phyloP scores from a whole-genome alignment of 2,113 vertebrate genomes.

The Ramphastos sulfuratus region DNA sequence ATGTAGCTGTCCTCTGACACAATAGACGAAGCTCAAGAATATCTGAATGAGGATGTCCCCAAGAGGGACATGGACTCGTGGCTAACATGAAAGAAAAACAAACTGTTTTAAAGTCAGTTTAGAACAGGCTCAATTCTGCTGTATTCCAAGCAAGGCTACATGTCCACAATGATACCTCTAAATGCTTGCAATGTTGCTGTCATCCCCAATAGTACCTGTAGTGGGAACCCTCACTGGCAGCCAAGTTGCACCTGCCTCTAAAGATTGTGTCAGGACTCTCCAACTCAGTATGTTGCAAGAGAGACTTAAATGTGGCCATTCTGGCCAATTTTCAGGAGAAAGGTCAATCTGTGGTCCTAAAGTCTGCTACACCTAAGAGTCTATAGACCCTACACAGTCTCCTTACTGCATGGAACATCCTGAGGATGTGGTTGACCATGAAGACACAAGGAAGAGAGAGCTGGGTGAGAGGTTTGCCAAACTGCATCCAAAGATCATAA shows the following conservation, averaged over 20 bases:
- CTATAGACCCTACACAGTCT: background rate
- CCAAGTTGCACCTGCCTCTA: background rate
- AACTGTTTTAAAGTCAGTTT: background rate
- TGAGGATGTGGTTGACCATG: background rate
- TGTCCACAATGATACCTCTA: background rate
- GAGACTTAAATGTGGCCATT: background rate
- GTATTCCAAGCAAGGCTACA: background rate
- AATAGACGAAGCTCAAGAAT: background rate
- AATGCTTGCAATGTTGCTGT: background rate
- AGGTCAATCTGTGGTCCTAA: accelerated
- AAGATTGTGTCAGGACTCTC: background rate
- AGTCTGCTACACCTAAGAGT: background rate
- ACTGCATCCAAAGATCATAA: background rate
- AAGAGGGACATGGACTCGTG: background rate
- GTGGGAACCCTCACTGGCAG: background rate
- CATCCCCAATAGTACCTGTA: background rate
- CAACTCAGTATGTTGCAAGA: background rate
- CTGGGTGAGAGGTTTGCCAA: background rate
- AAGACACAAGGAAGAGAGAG: background rate
- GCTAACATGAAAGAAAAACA: background rate
- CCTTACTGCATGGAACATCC: background rate
- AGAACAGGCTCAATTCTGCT: background rate
- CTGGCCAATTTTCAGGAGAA: background rate
- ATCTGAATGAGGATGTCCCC: background rate
- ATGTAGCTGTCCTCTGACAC: background rate